A percentile compares a stretch with the other conserved stretches of the same genome.
These are phyloP conservation scores for Phalera bucephala DNA, from an alignment of 2,888 invertebrate species.

Conservation along the genomic window DNA sequence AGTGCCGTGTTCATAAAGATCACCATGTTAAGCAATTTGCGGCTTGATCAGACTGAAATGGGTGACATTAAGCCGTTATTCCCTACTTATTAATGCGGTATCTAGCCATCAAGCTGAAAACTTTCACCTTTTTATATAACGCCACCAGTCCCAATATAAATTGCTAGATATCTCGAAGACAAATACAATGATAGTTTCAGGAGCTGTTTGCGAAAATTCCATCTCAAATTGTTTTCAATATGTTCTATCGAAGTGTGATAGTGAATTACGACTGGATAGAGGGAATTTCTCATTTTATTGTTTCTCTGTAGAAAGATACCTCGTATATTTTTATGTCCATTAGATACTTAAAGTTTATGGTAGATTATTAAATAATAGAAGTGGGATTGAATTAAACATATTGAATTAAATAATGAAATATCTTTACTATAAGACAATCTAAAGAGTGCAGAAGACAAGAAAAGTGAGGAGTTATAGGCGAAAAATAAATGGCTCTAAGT, in stretches of 20 bases:
- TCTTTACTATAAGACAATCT: no score
- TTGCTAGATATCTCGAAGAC: constrained; percentile 1
- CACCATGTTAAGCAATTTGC: no score
- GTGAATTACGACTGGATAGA: constrained; percentile 38
- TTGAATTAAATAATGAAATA: no score
- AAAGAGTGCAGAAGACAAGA: no score
- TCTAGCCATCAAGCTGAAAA: no score
- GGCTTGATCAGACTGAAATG: no score
- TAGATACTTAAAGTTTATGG: not conserved
- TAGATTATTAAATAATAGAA: not conserved
- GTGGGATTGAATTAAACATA: not conserved
- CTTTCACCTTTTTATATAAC: not conserved
- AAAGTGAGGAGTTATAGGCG: no score
- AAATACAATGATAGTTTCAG: constrained; percentile 14
- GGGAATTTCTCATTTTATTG: constrained; percentile 34
- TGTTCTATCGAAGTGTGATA: constrained; percentile 49
- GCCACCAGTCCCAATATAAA: not conserved
- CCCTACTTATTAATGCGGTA: no score
- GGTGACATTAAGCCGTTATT: no score
- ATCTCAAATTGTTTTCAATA: constrained; percentile 53
- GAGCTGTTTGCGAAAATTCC: constrained; percentile 39
- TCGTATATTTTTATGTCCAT: constrained; percentile 2
- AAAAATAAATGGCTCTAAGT: no score
- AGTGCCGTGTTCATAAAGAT: no score
- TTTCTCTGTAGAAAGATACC: constrained; percentile 16